Percentiles rank a stretch among this genome's conserved stretches.
Evolutionary conservation across 2,113 vertebrate genomes (phyloP).

Genomic region (Climacteris rufus): DNA sequence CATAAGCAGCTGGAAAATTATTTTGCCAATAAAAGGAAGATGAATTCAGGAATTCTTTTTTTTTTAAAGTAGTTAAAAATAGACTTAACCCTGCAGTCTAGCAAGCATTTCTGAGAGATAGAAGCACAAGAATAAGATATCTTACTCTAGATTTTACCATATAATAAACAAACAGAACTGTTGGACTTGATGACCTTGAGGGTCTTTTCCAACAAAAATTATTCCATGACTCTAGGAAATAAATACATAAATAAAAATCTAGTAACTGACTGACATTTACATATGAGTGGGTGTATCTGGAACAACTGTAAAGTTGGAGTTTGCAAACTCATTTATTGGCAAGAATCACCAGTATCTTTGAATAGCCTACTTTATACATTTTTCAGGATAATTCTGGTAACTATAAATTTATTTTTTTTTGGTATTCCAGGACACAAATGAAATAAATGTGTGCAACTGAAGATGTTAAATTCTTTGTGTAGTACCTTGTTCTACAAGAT

Average conservation of each 20-base stretch:
- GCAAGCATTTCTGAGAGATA: neutral
- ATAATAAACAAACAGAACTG: neutral
- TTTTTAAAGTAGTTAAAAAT: neutral
- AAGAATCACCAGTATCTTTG: neutral
- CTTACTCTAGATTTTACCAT: neutral
- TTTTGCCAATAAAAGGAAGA: neutral
- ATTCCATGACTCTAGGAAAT: neutral
- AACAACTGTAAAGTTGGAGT: neutral
- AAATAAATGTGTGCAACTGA: neutral
- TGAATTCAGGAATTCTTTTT: neutral
- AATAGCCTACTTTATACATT: neutral
- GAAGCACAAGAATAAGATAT: neutral
- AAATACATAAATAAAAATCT: neutral
- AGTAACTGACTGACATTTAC: neutral
- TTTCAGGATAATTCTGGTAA: neutral
- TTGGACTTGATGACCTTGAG: accelerated
- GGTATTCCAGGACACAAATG: neutral
- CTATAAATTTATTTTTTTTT: neutral
- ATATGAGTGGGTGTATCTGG: neutral
- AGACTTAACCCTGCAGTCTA: neutral
- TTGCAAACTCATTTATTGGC: neutral
- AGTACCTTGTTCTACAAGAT: neutral
- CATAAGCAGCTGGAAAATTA: neutral
- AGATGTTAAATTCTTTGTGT: neutral
- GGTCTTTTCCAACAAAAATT: neutral